Evolutionary conservation across 1,140 invertebrate species (phyloP).

Genomic region (Tetranychus urticae): DNA sequence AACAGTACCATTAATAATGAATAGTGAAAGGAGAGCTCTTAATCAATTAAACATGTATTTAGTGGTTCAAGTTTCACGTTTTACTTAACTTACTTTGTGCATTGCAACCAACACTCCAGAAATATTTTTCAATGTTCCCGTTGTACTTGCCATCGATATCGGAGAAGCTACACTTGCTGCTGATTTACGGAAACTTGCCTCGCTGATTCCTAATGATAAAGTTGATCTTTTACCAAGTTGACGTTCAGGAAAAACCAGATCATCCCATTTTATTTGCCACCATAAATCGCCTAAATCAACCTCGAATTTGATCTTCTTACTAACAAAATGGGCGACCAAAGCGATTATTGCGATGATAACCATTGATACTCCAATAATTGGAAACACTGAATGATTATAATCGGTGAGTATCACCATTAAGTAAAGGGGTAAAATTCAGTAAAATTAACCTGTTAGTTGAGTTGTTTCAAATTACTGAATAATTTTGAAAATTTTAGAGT

Average conservation of each 20-base stretch:
- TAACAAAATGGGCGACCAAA: neutral
- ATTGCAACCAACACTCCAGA: conserved; percentile 4
- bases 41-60: too few relatives aligned
- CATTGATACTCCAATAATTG: conserved; percentile 1
- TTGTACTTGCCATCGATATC: neutral
- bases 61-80: too few relatives aligned
- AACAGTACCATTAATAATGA: neutral
- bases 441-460: too few relatives aligned
- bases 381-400: too few relatives aligned
- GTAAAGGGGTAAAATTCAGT: too few relatives aligned
- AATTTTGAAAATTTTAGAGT: too few relatives aligned
- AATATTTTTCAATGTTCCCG: neutral
- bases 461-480: too few relatives aligned
- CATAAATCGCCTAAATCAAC: conserved; percentile 4
- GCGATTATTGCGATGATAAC: neutral
- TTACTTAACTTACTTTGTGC: neutral
- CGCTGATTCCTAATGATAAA: neutral
- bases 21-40: neutral
- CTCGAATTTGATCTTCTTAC: conserved; percentile 7
- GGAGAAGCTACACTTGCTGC: neutral
- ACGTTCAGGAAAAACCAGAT: conserved; percentile 4
- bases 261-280: conserved; percentile 10
- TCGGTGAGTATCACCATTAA: too few relatives aligned
- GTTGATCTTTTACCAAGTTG: neutral
- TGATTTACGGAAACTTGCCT: neutral